phyloP scores from a whole-genome alignment of 1,140 invertebrate genomes.

The Caligus rogercresseyi region DNA sequence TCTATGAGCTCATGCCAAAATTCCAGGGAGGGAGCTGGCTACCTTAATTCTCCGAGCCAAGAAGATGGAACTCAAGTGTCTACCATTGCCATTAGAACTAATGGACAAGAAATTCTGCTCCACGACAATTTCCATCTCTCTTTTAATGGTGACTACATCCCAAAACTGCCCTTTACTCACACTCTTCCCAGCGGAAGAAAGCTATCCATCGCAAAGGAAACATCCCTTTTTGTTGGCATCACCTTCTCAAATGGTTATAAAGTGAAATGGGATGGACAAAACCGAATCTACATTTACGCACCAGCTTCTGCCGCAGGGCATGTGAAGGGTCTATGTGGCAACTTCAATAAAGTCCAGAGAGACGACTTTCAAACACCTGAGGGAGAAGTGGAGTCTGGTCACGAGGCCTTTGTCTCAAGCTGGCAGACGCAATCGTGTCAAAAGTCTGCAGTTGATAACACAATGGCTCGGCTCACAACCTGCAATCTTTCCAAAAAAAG shows the following conservation, averaged over 20 bases:
- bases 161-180: neutral
- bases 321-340: constrained; percentile 60
- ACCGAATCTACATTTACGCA: constrained; percentile 57
- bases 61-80: neutral
- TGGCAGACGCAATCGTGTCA: neutral
- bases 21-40: neutral
- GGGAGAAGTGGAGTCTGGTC: constrained; percentile 37
- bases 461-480: neutral
- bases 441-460: neutral
- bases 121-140: neutral
- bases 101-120: neutral
- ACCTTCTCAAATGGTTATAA: constrained; percentile 48
- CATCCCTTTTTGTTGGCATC: neutral
- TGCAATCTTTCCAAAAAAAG: neutral
- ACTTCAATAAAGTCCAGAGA: constrained; percentile 63
- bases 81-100: neutral
- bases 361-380: constrained; percentile 74
- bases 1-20: neutral
- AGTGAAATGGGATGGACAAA: constrained; percentile 64
- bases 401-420: neutral
- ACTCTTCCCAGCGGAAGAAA: neutral
- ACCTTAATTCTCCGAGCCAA: too few relatives aligned
- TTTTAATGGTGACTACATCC: neutral
- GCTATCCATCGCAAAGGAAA: neutral
- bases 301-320: constrained; percentile 46